phyloP scores from a whole-genome alignment of 2,113 vertebrate species.

The Alosa alosa region DNA sequence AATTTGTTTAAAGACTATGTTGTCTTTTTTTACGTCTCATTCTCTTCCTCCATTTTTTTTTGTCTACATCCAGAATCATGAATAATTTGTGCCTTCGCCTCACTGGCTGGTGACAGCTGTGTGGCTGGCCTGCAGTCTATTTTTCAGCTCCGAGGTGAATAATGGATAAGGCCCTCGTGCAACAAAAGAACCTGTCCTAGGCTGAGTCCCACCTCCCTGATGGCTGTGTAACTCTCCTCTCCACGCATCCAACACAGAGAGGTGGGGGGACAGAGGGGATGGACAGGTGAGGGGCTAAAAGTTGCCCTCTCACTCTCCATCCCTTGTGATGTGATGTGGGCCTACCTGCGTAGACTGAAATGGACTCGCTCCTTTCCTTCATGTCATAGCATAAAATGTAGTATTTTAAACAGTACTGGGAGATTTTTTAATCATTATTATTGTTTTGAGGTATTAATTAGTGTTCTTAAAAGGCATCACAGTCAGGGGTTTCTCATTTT shows the following conservation, averaged over 20 bases:
- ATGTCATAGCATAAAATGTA: too few species aligned
- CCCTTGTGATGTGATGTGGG: too few species aligned
- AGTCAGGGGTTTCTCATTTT: too few species aligned
- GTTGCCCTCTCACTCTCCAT: not conserved
- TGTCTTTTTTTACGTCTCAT: slow-evolving; percentile 22
- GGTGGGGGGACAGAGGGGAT: not conserved
- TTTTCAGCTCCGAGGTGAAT: slow-evolving; percentile 77
- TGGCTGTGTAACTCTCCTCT: slow-evolving; percentile 6
- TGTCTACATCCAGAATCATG: slow-evolving; percentile 68
- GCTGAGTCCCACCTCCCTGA: slow-evolving; percentile 49
- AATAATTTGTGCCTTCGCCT: slow-evolving; percentile 72
- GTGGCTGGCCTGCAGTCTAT: slow-evolving; percentile 70
- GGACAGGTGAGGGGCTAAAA: not conserved
- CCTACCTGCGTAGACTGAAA: too few species aligned
- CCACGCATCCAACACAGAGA: slow-evolving; percentile 2
- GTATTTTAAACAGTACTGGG: too few species aligned
- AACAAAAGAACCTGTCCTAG: slow-evolving; percentile 70
- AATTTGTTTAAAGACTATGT: slow-evolving; percentile 1
- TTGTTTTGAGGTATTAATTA: too few species aligned
- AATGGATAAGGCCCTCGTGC: slow-evolving; percentile 69
- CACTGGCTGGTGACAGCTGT: slow-evolving; percentile 75
- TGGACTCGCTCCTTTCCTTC: too few species aligned
- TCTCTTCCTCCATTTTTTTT: slow-evolving; percentile 57
- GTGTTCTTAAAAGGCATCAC: too few species aligned
- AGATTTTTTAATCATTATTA: too few species aligned